A percentile compares a stretch with the other conserved stretches of the same genome.
Evolutionary conservation across 2,797 vertebrate genomes (phyloP).

Genomic region (Octomys mimax): DNA sequence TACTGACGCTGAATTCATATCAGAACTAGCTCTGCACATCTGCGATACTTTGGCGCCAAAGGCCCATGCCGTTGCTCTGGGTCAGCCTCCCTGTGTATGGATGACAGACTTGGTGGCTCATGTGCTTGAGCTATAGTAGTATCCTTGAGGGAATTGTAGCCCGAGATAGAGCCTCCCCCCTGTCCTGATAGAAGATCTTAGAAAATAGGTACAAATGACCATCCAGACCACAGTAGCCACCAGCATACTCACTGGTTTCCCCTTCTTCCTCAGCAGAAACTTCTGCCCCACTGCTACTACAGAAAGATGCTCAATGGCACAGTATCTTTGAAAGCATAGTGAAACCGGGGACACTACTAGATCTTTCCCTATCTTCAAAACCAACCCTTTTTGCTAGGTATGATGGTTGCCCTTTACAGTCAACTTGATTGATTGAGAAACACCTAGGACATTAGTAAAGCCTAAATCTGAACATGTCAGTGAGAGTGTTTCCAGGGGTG

Average conservation of each 20-base stretch:
- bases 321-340: not conserved
- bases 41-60: not conserved
- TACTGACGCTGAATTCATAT: not conserved
- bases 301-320: not conserved
- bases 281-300: not conserved
- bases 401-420: not conserved
- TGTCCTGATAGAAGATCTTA: not conserved
- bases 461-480: no score
- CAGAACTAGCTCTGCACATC: not conserved
- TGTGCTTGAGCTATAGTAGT: not conserved
- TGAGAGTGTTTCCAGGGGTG: not conserved
- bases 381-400: not conserved
- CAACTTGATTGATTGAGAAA: not conserved
- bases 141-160: not conserved
- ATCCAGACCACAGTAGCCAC: rapidly evolving
- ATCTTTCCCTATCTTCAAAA: not conserved
- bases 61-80: not conserved
- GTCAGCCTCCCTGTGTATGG: not conserved
- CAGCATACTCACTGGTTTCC: not conserved
- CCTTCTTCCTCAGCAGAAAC: not conserved
- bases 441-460: not conserved
- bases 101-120: no score
- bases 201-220: not conserved
- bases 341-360: not conserved
- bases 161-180: not conserved